Evolutionary conservation across 2,888 invertebrate genomes (phyloP), one percentile per base, ranked within the genome.

Genomic region (Pterostichus madidus): DNA sequence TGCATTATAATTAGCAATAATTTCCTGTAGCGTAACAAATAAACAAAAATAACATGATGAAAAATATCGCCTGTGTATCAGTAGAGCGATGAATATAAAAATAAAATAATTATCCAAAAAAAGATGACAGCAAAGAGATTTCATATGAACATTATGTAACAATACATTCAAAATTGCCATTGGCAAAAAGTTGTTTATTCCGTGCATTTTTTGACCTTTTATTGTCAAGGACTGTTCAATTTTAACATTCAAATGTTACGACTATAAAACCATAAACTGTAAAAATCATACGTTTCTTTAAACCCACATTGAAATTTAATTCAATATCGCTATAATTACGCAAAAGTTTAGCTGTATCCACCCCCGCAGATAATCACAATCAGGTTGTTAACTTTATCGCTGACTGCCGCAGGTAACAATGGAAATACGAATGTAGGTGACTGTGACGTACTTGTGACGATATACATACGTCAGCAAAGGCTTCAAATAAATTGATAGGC

Each of bases 401-500:
- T 24, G 2, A 15, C 24, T 56, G 2, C 24, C 61, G 7, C 32
- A 3, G 32, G 10, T 31, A 61, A 61, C 61, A 61, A 61, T 61
- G n/a, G 32, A n/a, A 7, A 39, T 39, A 8, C 39, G 39, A 39
- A 5, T 7, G 39, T 39, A 39, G 39, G 24, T 52, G 24, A 6
- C 59, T 24, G 5, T 61, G 61, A 61, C 61, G n/a, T 61, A 32
- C 49, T 61, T 31, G n/a, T 59, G n/a, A n/a, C 32, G 61, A 35
- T n/a, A 61, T 31, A 32, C 10, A n/a, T 24, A 61, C 61, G 61
- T 61, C 61, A 35, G 61, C 1, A 10, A 24, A 49, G 32, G 10
- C 31, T 61, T 61, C 61, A n/a, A 61, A 61, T 35, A 61, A 61
- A 61, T 61, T 61, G 61, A 61, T 61, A 61, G 61, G n/a, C 61